These are phyloP conservation scores for Ciconia maguari DNA, from an alignment of 2,113 vertebrate genomes.

Conservation along the genomic window DNA sequence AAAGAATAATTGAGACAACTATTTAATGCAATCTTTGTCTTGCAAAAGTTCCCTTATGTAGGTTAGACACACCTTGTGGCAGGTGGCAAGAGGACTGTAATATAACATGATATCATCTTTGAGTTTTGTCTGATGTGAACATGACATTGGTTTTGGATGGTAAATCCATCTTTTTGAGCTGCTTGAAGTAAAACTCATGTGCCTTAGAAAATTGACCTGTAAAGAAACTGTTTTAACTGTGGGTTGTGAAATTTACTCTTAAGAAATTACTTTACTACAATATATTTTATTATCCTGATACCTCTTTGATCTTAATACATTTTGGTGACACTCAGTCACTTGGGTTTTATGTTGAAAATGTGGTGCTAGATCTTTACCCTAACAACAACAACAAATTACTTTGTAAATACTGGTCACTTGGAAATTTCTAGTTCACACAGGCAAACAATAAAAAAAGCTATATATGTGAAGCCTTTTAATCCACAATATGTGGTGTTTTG, in stretches of 20 bases:
- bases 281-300: background rate
- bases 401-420: background rate
- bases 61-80: conserved; percentile 5
- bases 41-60: background rate
- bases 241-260: background rate
- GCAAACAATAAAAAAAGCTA: background rate
- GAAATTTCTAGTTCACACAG: background rate
- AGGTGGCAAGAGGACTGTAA: background rate
- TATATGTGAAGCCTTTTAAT: background rate
- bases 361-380: background rate
- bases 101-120: background rate
- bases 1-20: background rate
- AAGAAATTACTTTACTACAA: background rate
- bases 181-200: background rate
- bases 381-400: background rate
- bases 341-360: background rate
- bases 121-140: background rate
- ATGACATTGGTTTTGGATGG: background rate
- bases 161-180: background rate
- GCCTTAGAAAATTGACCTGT: background rate
- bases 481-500: background rate
- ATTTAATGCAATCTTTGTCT: background rate
- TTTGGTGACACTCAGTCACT: background rate
- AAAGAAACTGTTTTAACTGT: background rate
- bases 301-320: background rate